Conservation (phyloP, 2,888 invertebrate species). For the Autographa pulchrina region DNA sequence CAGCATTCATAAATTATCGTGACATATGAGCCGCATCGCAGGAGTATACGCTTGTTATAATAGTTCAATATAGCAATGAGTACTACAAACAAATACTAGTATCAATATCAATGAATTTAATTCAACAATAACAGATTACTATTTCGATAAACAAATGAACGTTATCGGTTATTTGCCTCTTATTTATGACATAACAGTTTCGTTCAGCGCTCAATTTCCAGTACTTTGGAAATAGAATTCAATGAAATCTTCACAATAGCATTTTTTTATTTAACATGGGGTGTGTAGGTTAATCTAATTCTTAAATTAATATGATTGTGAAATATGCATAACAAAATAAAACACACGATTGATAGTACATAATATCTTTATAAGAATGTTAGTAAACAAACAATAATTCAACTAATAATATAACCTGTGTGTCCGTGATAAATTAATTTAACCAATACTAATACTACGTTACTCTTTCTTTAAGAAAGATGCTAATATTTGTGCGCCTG, state of each 20-base stretch:
- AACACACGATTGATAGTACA: background rate
- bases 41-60: background rate
- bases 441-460: background rate
- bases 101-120: too few relatives aligned
- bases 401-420: slow-evolving; percentile 23
- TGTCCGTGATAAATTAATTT: slow-evolving; percentile 31
- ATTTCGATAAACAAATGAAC: too few relatives aligned
- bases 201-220: too few relatives aligned
- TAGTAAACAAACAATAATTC: slow-evolving; percentile 5
- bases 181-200: too few relatives aligned
- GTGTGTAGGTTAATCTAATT: too few relatives aligned
- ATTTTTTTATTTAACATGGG: background rate
- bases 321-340: background rate
- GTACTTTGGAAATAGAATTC: too few relatives aligned
- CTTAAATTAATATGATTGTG: background rate
- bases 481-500: slow-evolving; percentile 89
- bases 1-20: slow-evolving; percentile 50
- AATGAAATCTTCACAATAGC: too few relatives aligned
- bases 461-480: slow-evolving; percentile 84
- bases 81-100: background rate
- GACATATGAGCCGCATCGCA: slow-evolving; percentile 27
- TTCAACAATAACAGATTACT: too few relatives aligned
- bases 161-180: too few relatives aligned
- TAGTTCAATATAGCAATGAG: background rate
- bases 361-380: slow-evolving; percentile 6